Conservation (phyloP, 2,113 vertebrate species). For the Nothocercus nigrocapillus region DNA sequence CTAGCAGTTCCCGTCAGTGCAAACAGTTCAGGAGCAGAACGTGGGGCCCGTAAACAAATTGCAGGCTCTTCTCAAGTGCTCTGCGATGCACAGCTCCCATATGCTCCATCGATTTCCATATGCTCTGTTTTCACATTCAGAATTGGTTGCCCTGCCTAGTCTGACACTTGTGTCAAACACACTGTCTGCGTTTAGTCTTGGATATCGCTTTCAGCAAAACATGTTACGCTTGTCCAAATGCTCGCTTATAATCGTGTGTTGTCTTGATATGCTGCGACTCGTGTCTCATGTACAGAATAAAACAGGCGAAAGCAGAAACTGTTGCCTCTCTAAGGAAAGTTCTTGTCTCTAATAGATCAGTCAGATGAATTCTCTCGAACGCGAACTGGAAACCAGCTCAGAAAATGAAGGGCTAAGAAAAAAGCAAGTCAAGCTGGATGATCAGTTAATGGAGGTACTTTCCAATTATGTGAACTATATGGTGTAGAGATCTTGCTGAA, state of each 20-base stretch:
- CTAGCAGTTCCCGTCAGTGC: background rate
- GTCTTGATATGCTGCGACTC: background rate
- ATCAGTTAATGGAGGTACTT: slow-evolving; percentile 87
- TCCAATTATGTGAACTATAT: background rate
- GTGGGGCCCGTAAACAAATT: background rate
- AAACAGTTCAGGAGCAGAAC: background rate
- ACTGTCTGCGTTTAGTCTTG: background rate
- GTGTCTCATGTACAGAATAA: no score
- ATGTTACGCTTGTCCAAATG: background rate
- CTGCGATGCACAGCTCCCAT: rapidly evolving
- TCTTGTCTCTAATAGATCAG: slow-evolving; percentile 74
- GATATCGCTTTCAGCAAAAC: background rate
- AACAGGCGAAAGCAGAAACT: background rate
- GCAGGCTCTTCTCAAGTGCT: background rate
- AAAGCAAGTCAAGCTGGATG: slow-evolving; percentile 85
- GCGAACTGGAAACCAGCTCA: slow-evolving; percentile 81
- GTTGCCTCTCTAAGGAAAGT: background rate
- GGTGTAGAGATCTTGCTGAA: background rate
- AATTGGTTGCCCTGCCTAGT: background rate
- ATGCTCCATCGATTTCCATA: background rate
- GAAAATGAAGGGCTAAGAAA: slow-evolving; percentile 87
- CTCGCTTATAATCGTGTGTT: background rate
- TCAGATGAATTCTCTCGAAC: slow-evolving; percentile 80
- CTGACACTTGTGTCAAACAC: background rate
- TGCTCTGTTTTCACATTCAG: background rate